Evolutionary conservation across 2,113 vertebrate species (phyloP).

Genomic region (Saimiri boliviensis): DNA sequence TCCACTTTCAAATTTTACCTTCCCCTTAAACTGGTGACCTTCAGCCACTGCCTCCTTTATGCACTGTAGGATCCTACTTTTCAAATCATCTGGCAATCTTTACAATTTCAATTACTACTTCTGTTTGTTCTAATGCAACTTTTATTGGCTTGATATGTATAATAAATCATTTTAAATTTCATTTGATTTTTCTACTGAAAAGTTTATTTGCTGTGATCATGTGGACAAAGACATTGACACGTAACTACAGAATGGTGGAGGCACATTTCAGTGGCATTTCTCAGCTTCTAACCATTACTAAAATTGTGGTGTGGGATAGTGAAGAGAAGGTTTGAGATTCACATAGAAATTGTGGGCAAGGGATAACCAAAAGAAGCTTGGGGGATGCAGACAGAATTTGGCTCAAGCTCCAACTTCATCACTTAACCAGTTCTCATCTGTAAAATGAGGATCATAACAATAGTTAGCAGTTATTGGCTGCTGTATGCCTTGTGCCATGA

Average conservation of each 20-base stretch:
- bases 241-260: background rate
- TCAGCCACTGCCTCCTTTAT: background rate
- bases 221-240: background rate
- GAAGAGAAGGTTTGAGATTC: background rate
- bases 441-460: background rate
- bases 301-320: no score
- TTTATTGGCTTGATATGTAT: background rate
- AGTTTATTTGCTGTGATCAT: background rate
- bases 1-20: conserved; percentile 18
- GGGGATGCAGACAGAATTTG: background rate
- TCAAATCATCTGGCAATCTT: background rate
- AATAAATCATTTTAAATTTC: conserved; percentile 9
- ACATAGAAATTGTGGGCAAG: background rate
- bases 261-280: background rate
- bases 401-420: background rate
- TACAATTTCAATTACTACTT: background rate
- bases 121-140: background rate
- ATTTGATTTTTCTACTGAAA: background rate
- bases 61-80: background rate
- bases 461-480: background rate
- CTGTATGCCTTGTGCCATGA: background rate
- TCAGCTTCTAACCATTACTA: background rate
- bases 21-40: background rate
- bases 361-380: background rate
- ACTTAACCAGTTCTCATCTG: background rate